Base-by-base conservation (phyloP, 2,888 invertebrate genomes). In the Oxycera nigricornis region DNA sequence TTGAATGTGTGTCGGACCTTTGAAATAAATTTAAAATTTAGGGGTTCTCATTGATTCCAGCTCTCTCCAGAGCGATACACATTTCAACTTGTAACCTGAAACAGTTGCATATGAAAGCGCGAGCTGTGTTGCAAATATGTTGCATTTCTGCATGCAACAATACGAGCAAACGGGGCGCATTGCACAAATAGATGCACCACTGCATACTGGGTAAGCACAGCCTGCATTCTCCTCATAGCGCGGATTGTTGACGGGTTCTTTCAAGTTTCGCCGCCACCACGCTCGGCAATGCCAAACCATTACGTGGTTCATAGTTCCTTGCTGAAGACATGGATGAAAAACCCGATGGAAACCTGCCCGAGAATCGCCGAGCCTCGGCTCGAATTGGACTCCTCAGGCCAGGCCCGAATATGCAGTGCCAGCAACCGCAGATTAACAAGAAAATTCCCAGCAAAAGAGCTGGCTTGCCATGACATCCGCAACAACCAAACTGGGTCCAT, bases 201-300 rank as follows among this genome's bases (percentile, higher is more conserved):
- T 67, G 68, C 59, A 67, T 67, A 72, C 46, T 46, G 46, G 55
- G 73, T 72, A 65, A 50, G 59, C 68, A 50, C 62, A 35, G 76
- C 72, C 22, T 72, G 72, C 72, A 76, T 76, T 76, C 76, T 74
- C 68, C 62, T 74, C 76, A 74, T 76, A 74, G 65, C 65, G 52
- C 6, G 61, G 65, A 76, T 72, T 57, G 72, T 76, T 74, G 76
- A 74, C 74, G 76, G 52, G 74, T 55, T 73, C 73, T 76, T 76
- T 76, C 59, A 76, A 59, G 65, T 76, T 46, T n/a, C 50, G 72
- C 74, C 76, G 74, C 67, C 62, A 72, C 62, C 62, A 74, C 67
- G 46, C 35, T 70, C 31, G 39, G 31, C 52, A 55, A 70, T 52
- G 31, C 55, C 52, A 31, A 52, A 52, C 55, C 52, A 52, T 52